Base-by-base conservation (phyloP, 2,113 vertebrate species). In the Passer domesticus region DNA sequence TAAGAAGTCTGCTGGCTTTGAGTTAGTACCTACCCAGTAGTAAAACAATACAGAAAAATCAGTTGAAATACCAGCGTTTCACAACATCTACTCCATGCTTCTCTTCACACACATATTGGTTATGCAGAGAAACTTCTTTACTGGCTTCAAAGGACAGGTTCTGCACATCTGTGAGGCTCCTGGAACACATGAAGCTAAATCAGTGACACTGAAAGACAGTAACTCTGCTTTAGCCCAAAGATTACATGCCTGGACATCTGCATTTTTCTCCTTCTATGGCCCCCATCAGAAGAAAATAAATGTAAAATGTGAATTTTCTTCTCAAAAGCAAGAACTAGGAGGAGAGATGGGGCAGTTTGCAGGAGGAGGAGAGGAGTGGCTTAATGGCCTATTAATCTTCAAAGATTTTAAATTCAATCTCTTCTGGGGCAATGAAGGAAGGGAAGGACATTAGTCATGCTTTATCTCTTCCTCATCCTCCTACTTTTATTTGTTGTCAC, bases 81-180 rank as follows among this genome's bases (percentile, higher is more conserved):
- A 94, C 27, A 63, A 83, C 80, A 46, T 66, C 89, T 6, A 88
- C 58, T 89, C 95, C 96, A 13, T 89, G 55, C 9, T 63, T 95
- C 89, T 97, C 97, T 84, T 98, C 97, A 17, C 97, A 97, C 58
- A 80, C 28, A 4, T 83, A 89, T 75, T 97, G 98, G 93, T 97
- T 98, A 53, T 66, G 66, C 77, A 97, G 52, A 83, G 97, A 96
- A 6, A 97, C 97, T 84, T 99, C 98, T 59, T 97, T 98, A 89
- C 95, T 98, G 15, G 96, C 97, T 92, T 98, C 82, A 2, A 95
- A 98, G 0, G 98, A 98, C 82, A 99, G 93, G 80, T 99, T 97
- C 95, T 97, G 76, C 44, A 97, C 88, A 22, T 98, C 64, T 23
- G 37, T n/a, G 52, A 97, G 94, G 67, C 41, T 92, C 95, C 98